phyloP scores from a whole-genome alignment of 2,888 invertebrate genomes.

The Lamellibrachia columna region DNA sequence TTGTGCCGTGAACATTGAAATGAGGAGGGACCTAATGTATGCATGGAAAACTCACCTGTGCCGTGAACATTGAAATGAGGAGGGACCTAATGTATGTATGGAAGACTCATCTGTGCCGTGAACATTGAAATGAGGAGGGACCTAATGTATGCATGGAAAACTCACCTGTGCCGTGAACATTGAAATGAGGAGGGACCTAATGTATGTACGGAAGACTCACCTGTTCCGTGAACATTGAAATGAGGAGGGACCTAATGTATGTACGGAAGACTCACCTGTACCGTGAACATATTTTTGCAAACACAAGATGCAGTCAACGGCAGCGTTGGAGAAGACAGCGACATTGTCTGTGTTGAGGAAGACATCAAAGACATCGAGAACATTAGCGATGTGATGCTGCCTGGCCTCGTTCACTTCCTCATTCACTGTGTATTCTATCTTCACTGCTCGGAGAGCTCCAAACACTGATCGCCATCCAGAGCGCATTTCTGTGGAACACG shows the following conservation, averaged over 20 bases:
- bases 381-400: conserved; percentile 65
- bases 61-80: too few species aligned
- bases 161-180: too few species aligned
- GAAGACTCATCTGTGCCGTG: too few species aligned
- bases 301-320: conserved; percentile 91
- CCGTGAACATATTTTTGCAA: conserved; percentile 81
- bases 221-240: too few species aligned
- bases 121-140: too few species aligned
- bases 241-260: background rate
- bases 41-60: too few species aligned
- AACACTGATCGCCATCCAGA: conserved; percentile 97
- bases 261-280: conserved; percentile 68
- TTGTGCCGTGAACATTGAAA: too few species aligned
- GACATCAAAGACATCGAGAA: conserved; percentile 83
- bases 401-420: conserved; percentile 63
- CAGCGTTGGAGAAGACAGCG: conserved; percentile 91
- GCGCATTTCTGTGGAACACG: conserved; percentile 89
- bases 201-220: background rate
- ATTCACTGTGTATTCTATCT: conserved; percentile 62
- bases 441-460: conserved; percentile 88
- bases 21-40: too few species aligned
- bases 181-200: background rate
- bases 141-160: too few species aligned
- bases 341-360: conserved; percentile 93
- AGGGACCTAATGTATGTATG: too few species aligned